These are phyloP conservation scores for Eucera pruinosa DNA, from an alignment of 2,888 invertebrate genomes.

Conservation along the genomic window DNA sequence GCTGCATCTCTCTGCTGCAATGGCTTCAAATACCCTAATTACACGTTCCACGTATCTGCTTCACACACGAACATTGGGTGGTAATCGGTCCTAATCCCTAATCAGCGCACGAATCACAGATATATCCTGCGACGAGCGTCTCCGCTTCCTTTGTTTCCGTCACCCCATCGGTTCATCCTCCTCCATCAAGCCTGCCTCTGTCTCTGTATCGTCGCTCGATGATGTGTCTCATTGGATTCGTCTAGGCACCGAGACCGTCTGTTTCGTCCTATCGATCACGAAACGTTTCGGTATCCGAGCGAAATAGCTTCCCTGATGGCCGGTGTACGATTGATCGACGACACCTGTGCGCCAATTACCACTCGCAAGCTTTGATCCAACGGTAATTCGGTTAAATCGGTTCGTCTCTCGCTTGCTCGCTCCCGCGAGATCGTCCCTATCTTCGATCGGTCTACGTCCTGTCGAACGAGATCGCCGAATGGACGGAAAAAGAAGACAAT, in stretches of 20 bases:
- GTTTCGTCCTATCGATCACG: constrained; percentile 67
- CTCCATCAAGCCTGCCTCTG: constrained; percentile 24
- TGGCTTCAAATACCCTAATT: too few relatives aligned
- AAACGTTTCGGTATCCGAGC: constrained; percentile 65
- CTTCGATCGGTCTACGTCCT: constrained; percentile 2
- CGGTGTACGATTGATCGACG: constrained; percentile 74
- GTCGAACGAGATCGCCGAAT: background rate
- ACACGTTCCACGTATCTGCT: background rate
- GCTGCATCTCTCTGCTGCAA: too few relatives aligned
- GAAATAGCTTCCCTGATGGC: constrained; percentile 70
- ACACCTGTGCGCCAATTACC: constrained; percentile 74
- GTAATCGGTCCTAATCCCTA: constrained; percentile 61
- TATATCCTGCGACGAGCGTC: constrained; percentile 57
- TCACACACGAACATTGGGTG: background rate
- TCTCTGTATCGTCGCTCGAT: constrained; percentile 42
- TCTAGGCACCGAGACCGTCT: constrained; percentile 52
- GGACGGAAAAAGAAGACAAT: background rate
- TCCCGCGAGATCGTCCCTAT: constrained; percentile 9
- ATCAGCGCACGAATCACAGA: constrained; percentile 67
- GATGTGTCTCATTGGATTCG: constrained; percentile 55
- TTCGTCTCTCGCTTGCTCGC: constrained; percentile 44
- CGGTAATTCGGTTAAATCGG: constrained; percentile 79
- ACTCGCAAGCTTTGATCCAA: constrained; percentile 75
- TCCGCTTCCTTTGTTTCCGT: constrained; percentile 36
- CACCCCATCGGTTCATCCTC: constrained; percentile 17